Evolutionary conservation across 2,797 vertebrate genomes (phyloP), one percentile per base, ranked within the genome.

Genomic region (Eremophila alpestris): DNA sequence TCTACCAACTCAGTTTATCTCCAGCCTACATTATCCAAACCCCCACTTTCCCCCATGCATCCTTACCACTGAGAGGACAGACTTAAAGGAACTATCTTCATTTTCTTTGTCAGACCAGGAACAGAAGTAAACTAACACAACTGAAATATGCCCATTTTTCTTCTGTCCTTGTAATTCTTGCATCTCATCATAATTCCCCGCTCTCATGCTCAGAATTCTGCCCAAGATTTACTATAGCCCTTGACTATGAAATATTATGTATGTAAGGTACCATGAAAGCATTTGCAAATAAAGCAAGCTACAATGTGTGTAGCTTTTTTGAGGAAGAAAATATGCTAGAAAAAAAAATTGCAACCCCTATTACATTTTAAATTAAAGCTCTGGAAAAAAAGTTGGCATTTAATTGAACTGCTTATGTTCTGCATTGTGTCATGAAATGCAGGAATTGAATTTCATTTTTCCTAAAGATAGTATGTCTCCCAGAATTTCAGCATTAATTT

Each of bases 401-500:
- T 94, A 88, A 93, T 84, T 94, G 71, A 85, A 48, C 80, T 94
- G 83, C 46, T 86, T 91, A 93, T 86, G 75, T 46, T 96, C 93
- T 97, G 74, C 59, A 52, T 89, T 96, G 41, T 93, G 83, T 96
- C 95, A 92, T 64, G 30, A 78, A 91, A 69, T 73, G 24, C 70
- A 43, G 19, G 36, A 94, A 80, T 54, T 95, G 65, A 89, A 73
- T 78, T 91, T 92, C 45, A 43, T 77, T 93, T 94, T 94, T 58
- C 46, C 55, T 65, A 65, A 88, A 86, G 70, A 90, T 89, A 86
- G n/a, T 56, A 38, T 78, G 27, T 91, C 85, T 81, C 94, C 55
- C 58, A 89, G 85, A 94, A 93, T 95, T 96, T 92, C 84, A 70
- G 62, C 82, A 73, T 80, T 90, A 77, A 69, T 93, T 96, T 93